A percentile compares a stretch with the other conserved stretches of the same genome.
Evolutionary conservation across 2,797 vertebrate genomes (phyloP).

Genomic region (Chaenodraco wilsoni): DNA sequence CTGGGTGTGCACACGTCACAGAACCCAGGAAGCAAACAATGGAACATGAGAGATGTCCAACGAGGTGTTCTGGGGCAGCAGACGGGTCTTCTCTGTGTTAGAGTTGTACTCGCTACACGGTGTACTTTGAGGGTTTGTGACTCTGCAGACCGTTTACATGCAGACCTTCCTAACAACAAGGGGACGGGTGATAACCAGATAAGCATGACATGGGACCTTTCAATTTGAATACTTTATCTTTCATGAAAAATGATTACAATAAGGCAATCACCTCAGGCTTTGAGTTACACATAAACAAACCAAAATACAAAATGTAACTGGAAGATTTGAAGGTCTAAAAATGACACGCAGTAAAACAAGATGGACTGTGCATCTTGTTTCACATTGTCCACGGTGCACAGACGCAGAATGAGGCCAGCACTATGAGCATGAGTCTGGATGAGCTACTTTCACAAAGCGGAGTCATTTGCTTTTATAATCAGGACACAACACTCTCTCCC

Average conservation of each 20-base stretch:
- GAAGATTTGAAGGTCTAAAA: background rate
- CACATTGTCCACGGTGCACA: background rate
- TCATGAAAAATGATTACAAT: background rate
- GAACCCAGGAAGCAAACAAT: too few species aligned
- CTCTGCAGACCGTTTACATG: too few species aligned
- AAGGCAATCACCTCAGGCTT: background rate
- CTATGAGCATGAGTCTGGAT: background rate
- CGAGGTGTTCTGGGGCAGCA: too few species aligned
- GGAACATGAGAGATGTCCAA: too few species aligned
- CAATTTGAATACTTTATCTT: background rate
- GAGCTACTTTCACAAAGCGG: background rate
- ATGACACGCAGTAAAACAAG: background rate
- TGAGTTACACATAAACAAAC: background rate
- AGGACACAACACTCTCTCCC: background rate
- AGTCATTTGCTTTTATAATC: constrained; percentile 8
- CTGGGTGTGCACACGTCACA: too few species aligned
- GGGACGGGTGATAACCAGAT: too few species aligned
- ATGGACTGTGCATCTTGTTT: background rate
- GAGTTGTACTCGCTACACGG: too few species aligned
- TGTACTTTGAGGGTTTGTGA: too few species aligned
- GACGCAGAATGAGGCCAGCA: background rate
- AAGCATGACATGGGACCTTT: too few species aligned
- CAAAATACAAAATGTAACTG: background rate
- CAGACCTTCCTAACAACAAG: too few species aligned
- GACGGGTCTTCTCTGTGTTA: too few species aligned